Evolutionary conservation across 2,113 vertebrate species (phyloP).

Genomic region (Abramis brama): DNA sequence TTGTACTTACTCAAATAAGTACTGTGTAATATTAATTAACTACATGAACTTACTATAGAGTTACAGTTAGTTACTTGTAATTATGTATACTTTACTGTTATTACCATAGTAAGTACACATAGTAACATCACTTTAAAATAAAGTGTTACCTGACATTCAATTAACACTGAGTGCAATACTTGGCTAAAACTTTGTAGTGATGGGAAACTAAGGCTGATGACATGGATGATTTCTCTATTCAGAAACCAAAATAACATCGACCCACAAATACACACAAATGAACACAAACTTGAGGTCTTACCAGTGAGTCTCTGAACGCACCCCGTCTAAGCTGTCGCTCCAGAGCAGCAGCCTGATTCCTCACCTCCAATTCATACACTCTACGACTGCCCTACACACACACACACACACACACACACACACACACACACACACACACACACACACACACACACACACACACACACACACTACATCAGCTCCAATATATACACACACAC

Average conservation of each 20-base stretch:
- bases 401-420: background rate
- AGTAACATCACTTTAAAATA: no score
- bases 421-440: slow-evolving; percentile 27
- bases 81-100: no score
- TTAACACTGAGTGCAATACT: background rate
- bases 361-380: slow-evolving; percentile 92
- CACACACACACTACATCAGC: slow-evolving; percentile 37
- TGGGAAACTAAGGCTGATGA: background rate
- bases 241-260: background rate
- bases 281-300: slow-evolving; percentile 46
- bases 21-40: no score
- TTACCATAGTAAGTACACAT: no score
- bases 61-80: no score
- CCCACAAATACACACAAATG: slow-evolving; percentile 5
- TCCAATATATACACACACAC: slow-evolving; percentile 3
- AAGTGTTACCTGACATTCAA: background rate
- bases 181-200: background rate
- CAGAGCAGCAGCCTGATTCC: slow-evolving; percentile 81
- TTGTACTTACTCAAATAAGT: no score
- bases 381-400: slow-evolving; percentile 86
- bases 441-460: slow-evolving; percentile 34
- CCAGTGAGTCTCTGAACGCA: slow-evolving; percentile 80
- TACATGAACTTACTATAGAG: no score
- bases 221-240: background rate
- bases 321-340: slow-evolving; percentile 88